phyloP scores from a whole-genome alignment of 2,113 vertebrate genomes.

The Tympanuchus pallidicinctus region DNA sequence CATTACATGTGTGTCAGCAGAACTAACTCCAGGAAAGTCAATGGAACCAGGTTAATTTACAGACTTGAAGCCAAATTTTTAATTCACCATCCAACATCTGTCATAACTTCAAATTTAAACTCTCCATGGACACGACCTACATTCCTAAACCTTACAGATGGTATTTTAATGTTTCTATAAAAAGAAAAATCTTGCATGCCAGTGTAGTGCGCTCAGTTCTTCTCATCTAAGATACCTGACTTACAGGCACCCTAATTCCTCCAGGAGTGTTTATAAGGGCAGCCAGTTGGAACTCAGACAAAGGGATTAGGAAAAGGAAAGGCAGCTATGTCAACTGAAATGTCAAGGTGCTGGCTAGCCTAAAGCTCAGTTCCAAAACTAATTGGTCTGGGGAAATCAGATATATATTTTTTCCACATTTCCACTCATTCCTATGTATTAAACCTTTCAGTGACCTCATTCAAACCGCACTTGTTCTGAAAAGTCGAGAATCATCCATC shows the following conservation, averaged over 20 bases:
- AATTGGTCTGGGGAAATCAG: neutral
- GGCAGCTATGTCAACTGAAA: slow-evolving; percentile 41
- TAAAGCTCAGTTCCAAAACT: slow-evolving; percentile 45
- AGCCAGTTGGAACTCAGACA: slow-evolving; percentile 52
- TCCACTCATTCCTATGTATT: neutral
- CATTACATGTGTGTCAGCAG: slow-evolving; percentile 51
- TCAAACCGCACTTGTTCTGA: neutral
- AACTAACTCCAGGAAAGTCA: slow-evolving; percentile 35
- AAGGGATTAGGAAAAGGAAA: slow-evolving; percentile 45
- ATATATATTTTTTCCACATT: neutral
- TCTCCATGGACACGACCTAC: slow-evolving; percentile 47
- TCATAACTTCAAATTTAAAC: slow-evolving; percentile 51
- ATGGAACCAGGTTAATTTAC: slow-evolving; percentile 29
- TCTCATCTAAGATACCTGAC: slow-evolving; percentile 20
- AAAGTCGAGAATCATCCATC: neutral
- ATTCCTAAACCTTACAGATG: slow-evolving; percentile 54
- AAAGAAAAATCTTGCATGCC: slow-evolving; percentile 4
- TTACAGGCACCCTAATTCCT: slow-evolving; percentile 22
- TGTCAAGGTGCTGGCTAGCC: slow-evolving; percentile 56
- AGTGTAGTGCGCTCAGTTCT: slow-evolving; percentile 1
- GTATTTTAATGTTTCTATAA: slow-evolving; percentile 60
- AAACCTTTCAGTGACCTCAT: neutral
- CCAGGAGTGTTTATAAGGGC: slow-evolving; percentile 47
- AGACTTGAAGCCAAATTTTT: slow-evolving; percentile 46
- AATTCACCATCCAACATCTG: slow-evolving; percentile 53